Evolutionary conservation across 2,797 vertebrate species (phyloP), one percentile per base, ranked within the genome.

Genomic region (Melanotaenia pygmaea): DNA sequence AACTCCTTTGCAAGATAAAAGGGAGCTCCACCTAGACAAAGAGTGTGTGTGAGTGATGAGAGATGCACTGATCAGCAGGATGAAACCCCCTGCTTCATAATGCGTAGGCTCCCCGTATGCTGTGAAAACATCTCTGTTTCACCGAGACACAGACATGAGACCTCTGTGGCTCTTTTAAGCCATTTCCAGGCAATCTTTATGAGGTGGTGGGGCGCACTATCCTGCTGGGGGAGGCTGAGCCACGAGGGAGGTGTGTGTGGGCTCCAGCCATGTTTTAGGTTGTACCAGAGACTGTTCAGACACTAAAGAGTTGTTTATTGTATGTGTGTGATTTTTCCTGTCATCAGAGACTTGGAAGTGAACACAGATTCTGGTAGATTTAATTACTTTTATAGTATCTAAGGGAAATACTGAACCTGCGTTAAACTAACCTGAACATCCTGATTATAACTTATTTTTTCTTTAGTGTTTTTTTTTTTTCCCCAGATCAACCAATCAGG

Each of bases 1-100:
- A 79, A 70, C 13, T 28, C 53, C 13, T 70, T 51, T 22, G 50
- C 1, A 2, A 64, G 3, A 51, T 11, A 38, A 47, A 47, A 56
- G 8, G 37, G 54, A 59, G 53, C 34, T 68, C 28, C 20, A 24
- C 35, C 32, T 28, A 56, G 26, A 56, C 22, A 28, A 6, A 47
- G 26, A 30, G 26, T 28, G 6, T 34, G 6, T 34, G 53, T 7
- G 53, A 56, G 53, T 16, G 53, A 56, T 30, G 53, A 30, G 53
- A 56, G 26, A 56, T 30, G 30, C 26, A 56, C 26, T 56, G 53
- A 30, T 56, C 53, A 56, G 53, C 53, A 56, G 18, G 16, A 57
- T 57, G 32, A 30, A 30, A 32, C 28, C 26, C 14, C 28, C 54
- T 57, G 14, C 28, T 30, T 32, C 6, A 18, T 56, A 16, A 56